A percentile compares a stretch with the other conserved stretches of the same genome.
Conservation (phyloP, 2,113 vertebrate species). For the Cyprinodon brontotheroides region DNA sequence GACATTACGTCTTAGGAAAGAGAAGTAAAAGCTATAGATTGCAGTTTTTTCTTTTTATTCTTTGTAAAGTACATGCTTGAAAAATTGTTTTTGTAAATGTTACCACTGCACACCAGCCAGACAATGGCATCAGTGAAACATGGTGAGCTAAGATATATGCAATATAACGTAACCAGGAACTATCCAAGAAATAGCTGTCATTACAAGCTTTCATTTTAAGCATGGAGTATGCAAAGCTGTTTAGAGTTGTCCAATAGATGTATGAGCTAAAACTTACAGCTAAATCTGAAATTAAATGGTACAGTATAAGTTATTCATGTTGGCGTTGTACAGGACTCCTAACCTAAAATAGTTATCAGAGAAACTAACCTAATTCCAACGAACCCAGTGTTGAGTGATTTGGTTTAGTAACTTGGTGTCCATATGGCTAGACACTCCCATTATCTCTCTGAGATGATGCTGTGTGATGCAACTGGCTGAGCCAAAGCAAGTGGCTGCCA, state of each 20-base stretch:
- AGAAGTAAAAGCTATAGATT: background rate
- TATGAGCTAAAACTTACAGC: too few species aligned
- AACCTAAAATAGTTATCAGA: conserved; percentile 31
- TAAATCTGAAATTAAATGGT: too few species aligned
- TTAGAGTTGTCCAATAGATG: too few species aligned
- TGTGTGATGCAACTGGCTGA: conserved; percentile 69
- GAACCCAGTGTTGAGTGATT: conserved; percentile 63
- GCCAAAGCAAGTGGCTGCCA: conserved; percentile 31
- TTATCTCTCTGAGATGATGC: conserved; percentile 61
- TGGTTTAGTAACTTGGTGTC: conserved; percentile 60
- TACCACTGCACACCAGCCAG: background rate
- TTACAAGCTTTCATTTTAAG: too few species aligned
- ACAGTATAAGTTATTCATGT: background rate
- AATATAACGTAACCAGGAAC: too few species aligned
- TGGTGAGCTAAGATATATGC: too few species aligned
- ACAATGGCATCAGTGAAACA: background rate
- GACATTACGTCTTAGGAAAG: background rate
- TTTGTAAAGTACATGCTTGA: too few species aligned
- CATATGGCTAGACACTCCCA: conserved; percentile 55
- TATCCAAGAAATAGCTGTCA: too few species aligned
- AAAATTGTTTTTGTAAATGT: too few species aligned
- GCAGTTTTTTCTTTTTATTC: too few species aligned
- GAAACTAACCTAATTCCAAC: conserved; percentile 14
- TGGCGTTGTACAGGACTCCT: background rate
- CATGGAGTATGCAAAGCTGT: too few species aligned